Percentiles rank a stretch among this genome's conserved stretches.
These are phyloP conservation scores for Callitettix versicolor DNA, from an alignment of 1,140 invertebrate species.

Conservation along the genomic window DNA sequence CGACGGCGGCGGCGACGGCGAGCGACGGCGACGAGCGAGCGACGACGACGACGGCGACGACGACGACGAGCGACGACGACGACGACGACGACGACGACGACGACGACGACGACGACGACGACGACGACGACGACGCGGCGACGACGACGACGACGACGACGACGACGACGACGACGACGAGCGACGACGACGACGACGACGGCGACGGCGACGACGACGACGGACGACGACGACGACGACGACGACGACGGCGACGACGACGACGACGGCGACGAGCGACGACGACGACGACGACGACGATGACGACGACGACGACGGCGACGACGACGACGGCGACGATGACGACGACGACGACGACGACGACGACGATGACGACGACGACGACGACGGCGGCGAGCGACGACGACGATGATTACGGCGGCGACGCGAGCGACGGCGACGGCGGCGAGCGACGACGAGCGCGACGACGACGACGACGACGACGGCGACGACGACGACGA, in stretches of 20 bases:
- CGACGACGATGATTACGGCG: not conserved
- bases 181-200: not conserved
- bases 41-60: not conserved
- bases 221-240: too few species aligned
- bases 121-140: too few species aligned
- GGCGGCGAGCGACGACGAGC: not conserved
- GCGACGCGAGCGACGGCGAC: not conserved
- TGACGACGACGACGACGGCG: not conserved
- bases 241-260: not conserved
- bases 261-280: slow-evolving; percentile 2
- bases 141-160: not conserved
- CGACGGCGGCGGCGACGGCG: too few species aligned
- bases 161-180: not conserved
- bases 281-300: not conserved
- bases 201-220: slow-evolving; percentile 1
- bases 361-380: slow-evolving; percentile 2
- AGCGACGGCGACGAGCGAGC: too few species aligned
- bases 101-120: not conserved
- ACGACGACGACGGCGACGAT: not conserved
- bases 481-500: slow-evolving; percentile 1
- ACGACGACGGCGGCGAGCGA: not conserved
- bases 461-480: slow-evolving; percentile 4
- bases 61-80: not conserved
- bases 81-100: not conserved
- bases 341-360: slow-evolving; percentile 1